Base-by-base conservation (phyloP, 2,113 vertebrate species). In the Sakesphorus luctuosus region DNA sequence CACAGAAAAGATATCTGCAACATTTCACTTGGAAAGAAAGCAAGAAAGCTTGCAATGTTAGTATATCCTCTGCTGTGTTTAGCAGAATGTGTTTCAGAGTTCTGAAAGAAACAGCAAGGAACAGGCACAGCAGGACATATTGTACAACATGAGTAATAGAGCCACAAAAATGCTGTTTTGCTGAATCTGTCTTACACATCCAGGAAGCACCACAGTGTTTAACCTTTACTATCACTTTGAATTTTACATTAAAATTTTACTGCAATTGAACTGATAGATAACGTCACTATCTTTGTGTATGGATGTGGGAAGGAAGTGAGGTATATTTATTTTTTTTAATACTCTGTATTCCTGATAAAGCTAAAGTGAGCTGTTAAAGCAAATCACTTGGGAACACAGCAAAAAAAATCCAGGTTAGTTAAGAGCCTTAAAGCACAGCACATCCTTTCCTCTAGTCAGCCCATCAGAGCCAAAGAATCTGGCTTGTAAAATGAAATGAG, bases 111-210 rank as follows among this genome's bases (percentile, higher is more conserved):
- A 93, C 72, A 89, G 91, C 84, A 88, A 93, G 84, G 90, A 91
- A 66, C 75, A 94, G 36, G 53, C 93, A 95, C 90, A 96, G 91
- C 95, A 96, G 92, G 94, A 97, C 29, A n/a, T 50, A 93, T 91
- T 95, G 90, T 96, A 91, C 73, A 86, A 95, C 87, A 95, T 84
- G 91, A 96, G 76, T 97, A 95, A 84, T 4, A 93, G 87, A 97
- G 87, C 94, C 95, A 96, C 93, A 94, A 95, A 90, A 96, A 96
- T 93, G 93, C 93, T 95, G 91, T 67, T 95, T 96, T 95, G 72
- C 88, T 81, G 87, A 93, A 92, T 94, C 78, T 96, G 93, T 89
- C 89, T 87, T 96, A 93, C 96, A 93, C 67, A 92, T 93, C 89
- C 91, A 93, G 92, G 82, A 93, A 96, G 87, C 61, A 65, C 24